Conservation (phyloP, 2,888 invertebrate genomes). For the Agapetus fuscipes region DNA sequence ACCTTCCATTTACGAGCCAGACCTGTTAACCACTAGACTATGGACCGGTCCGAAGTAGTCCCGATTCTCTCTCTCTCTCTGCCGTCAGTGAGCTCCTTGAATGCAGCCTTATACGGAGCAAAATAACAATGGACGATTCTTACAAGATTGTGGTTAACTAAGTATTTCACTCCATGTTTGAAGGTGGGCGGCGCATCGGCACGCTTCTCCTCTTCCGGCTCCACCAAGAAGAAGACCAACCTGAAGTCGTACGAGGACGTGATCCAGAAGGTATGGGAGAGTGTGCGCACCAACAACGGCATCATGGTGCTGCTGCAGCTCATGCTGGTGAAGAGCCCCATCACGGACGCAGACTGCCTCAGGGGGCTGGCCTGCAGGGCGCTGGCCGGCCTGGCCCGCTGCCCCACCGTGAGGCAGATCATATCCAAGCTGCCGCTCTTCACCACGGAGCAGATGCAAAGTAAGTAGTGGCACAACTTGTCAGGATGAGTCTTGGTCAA, state of each 20-base stretch:
- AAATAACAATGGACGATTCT: no score
- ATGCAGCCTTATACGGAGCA: no score
- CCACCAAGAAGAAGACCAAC: constrained; percentile 54
- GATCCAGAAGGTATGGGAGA: constrained; percentile 89
- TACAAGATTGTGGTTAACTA: no score
- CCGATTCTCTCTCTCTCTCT: no score
- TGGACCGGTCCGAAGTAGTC: no score
- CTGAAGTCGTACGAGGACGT: constrained; percentile 71
- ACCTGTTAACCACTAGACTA: no score
- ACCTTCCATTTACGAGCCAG: no score
- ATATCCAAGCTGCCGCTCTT: constrained; percentile 92
- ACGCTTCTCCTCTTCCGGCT: constrained; percentile 35
- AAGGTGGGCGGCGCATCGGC: constrained; percentile 43
- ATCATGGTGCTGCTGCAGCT: constrained; percentile 87
- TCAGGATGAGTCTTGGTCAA: no score
- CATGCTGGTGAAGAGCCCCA: constrained; percentile 86
- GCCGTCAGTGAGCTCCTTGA: no score
- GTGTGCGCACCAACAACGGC: constrained; percentile 87
- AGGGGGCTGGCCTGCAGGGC: constrained; percentile 90
- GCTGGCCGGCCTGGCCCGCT: constrained; percentile 86
- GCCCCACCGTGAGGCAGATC: constrained; percentile 88
- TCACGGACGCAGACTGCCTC: constrained; percentile 94
- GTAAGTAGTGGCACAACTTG: no score
- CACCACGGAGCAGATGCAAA: constrained; percentile 85
- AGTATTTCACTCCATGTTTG: no score